Conservation (phyloP, 1,140 invertebrate species). For the Ceratosolen fusciceps region DNA sequence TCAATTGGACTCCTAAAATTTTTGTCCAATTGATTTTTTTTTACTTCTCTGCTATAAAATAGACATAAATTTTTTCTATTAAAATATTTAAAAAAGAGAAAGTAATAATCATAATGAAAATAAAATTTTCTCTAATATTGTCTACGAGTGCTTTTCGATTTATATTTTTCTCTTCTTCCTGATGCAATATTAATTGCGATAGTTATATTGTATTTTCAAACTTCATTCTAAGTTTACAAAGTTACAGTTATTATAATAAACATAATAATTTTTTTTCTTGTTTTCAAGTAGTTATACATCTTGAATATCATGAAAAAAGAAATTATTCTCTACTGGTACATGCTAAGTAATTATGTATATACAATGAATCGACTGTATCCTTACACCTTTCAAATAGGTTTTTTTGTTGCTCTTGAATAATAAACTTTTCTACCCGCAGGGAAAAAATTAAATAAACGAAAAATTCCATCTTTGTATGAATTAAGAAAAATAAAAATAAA, state of each 20-base stretch:
- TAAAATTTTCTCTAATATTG: constrained; percentile 61
- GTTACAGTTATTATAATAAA: constrained; percentile 53
- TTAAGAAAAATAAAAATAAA: constrained; percentile 19
- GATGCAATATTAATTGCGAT: constrained; percentile 29
- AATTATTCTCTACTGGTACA: constrained; percentile 46
- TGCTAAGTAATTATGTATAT: constrained; percentile 52
- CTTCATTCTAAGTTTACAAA: constrained; percentile 60
- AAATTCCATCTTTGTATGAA: constrained; percentile 1
- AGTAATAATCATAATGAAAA: constrained; percentile 20
- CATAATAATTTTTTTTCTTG: constrained; percentile 33
- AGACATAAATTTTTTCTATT: constrained; percentile 34
- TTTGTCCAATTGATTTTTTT: constrained; percentile 2
- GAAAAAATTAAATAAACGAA: constrained; percentile 37
- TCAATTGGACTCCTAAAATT: constrained; percentile 54
- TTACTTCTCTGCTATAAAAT: constrained; percentile 5
- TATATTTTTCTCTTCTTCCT: constrained; percentile 43
- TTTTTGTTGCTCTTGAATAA: constrained; percentile 30
- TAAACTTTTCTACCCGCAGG: constrained; percentile 13
- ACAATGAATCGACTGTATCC: constrained; percentile 46
- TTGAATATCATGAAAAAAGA: constrained; percentile 40
- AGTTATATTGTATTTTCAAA: constrained; percentile 15
- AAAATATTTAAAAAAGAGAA: constrained; percentile 34
- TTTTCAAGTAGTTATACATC: constrained; percentile 45
- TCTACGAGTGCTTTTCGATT: constrained; percentile 60
- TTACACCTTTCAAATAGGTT: constrained; percentile 24